A percentile compares a stretch with the other conserved stretches of the same genome.
phyloP scores from a whole-genome alignment of 2,797 vertebrate genomes.

The Menidia menidia region DNA sequence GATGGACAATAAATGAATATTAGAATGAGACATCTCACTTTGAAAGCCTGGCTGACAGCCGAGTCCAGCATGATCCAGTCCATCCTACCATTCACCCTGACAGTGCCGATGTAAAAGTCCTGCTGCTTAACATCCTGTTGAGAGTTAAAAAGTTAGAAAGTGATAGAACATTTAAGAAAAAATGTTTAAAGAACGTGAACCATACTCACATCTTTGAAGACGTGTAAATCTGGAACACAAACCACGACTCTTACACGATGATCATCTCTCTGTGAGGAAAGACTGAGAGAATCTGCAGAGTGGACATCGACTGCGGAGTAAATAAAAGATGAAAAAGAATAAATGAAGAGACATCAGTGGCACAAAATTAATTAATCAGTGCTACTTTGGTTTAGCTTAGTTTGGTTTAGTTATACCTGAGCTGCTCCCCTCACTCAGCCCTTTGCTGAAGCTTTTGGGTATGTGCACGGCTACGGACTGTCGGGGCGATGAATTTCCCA shows the following conservation, averaged over 20 bases:
- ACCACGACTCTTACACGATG: slow-evolving; percentile 90
- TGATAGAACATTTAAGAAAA: not conserved
- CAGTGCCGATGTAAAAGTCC: slow-evolving; percentile 93
- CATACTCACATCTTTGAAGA: slow-evolving; percentile 92
- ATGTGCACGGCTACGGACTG: slow-evolving; percentile 90
- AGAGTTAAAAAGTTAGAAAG: not conserved
- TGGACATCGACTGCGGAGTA: slow-evolving; percentile 81
- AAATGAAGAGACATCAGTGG: not conserved
- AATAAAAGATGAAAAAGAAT: slow-evolving; percentile 1
- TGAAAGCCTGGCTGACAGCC: slow-evolving; percentile 93
- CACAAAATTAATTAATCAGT: not conserved
- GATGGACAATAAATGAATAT: no score
- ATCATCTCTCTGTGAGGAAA: slow-evolving; percentile 89
- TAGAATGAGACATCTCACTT: slow-evolving; percentile 79
- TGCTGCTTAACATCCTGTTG: slow-evolving; percentile 93
- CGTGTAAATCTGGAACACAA: slow-evolving; percentile 89
- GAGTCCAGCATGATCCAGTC: slow-evolving; percentile 96
- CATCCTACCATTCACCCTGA: slow-evolving; percentile 90
- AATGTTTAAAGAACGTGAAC: not conserved
- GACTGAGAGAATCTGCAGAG: slow-evolving; percentile 85
- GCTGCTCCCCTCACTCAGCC: slow-evolving; percentile 80
- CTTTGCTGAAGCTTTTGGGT: slow-evolving; percentile 88
- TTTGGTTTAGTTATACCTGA: slow-evolving; percentile 79
- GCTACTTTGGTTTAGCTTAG: not conserved
- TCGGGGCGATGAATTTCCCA: slow-evolving; percentile 88